phyloP scores from a whole-genome alignment of 2,888 invertebrate species.

The Aleiodes leptofemur region DNA sequence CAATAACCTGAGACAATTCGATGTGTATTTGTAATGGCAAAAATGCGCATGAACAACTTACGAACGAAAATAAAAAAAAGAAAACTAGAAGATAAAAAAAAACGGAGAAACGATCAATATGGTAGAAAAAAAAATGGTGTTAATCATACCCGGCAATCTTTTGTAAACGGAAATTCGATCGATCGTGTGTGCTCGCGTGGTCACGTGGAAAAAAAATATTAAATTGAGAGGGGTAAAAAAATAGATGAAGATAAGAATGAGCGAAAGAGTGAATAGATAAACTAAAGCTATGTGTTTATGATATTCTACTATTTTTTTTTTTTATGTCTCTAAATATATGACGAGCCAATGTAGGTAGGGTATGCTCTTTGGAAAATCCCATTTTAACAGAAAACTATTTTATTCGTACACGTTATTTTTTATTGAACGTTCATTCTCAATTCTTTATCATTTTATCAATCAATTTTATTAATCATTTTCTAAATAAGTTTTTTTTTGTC shows the following conservation, averaged over 20 bases:
- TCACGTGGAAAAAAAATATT: conserved; percentile 16
- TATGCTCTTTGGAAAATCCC: conserved; percentile 30
- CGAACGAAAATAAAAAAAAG: background rate
- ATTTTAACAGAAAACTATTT: conserved; percentile 25
- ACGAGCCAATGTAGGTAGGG: conserved; percentile 28
- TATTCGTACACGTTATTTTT: conserved; percentile 34
- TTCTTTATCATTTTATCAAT: background rate
- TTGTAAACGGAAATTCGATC: conserved; percentile 50
- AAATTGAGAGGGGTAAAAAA: conserved; percentile 16
- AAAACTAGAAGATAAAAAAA: background rate
- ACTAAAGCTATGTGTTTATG: background rate
- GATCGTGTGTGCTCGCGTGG: conserved; percentile 56
- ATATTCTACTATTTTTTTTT: background rate
- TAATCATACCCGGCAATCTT: conserved; percentile 63
- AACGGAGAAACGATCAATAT: conserved; percentile 60
- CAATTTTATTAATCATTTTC: background rate
- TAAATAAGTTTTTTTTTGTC: conserved; percentile 1
- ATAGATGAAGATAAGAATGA: background rate
- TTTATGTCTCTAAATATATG: conserved; percentile 5
- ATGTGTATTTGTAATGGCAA: conserved; percentile 48
- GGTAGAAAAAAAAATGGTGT: conserved; percentile 43
- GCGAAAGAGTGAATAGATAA: background rate
- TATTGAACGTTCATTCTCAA: background rate
- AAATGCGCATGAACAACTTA: conserved; percentile 59
- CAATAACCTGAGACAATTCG: conserved; percentile 63